Conservation (phyloP, 2,888 invertebrate species). For the Hypercompe scribonia region DNA sequence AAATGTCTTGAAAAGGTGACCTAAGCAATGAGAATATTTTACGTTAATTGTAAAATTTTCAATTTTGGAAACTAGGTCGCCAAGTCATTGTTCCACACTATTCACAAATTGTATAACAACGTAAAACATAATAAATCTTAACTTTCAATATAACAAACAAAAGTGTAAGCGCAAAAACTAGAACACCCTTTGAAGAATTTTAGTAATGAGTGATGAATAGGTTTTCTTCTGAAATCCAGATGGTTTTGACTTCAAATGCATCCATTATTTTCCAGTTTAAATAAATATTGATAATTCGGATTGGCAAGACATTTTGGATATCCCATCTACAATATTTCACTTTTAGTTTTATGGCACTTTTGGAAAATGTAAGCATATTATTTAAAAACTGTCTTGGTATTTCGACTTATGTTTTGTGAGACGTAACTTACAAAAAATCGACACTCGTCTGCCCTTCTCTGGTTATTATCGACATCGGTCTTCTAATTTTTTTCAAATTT, state of each 20-base stretch:
- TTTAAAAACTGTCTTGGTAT: neutral
- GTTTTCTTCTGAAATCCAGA: slow-evolving; percentile 30
- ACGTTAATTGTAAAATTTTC: slow-evolving; percentile 3
- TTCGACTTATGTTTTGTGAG: neutral
- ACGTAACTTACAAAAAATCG: neutral
- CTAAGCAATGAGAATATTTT: neutral
- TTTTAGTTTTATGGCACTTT: slow-evolving; percentile 6
- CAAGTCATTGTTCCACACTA: slow-evolving; percentile 2
- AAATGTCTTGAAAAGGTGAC: neutral
- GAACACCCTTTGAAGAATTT: slow-evolving; percentile 38
- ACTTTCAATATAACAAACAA: slow-evolving; percentile 21
- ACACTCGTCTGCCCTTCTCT: too few relatives aligned
- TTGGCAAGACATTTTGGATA: slow-evolving; percentile 37
- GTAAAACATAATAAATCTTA: slow-evolving; percentile 17
- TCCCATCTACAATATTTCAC: slow-evolving; percentile 6
- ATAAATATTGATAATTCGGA: slow-evolving; percentile 48
- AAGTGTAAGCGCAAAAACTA: slow-evolving; percentile 21
- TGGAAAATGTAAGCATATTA: neutral
- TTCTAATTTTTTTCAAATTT: too few relatives aligned
- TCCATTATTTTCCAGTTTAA: slow-evolving; percentile 30
- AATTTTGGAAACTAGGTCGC: slow-evolving; percentile 21
- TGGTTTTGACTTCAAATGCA: slow-evolving; percentile 38
- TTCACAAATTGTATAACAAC: neutral
- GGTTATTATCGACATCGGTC: too few relatives aligned
- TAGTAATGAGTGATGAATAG: neutral